Evolutionary conservation across 2,797 vertebrate species (phyloP).

Genomic region (Balearica regulorum): DNA sequence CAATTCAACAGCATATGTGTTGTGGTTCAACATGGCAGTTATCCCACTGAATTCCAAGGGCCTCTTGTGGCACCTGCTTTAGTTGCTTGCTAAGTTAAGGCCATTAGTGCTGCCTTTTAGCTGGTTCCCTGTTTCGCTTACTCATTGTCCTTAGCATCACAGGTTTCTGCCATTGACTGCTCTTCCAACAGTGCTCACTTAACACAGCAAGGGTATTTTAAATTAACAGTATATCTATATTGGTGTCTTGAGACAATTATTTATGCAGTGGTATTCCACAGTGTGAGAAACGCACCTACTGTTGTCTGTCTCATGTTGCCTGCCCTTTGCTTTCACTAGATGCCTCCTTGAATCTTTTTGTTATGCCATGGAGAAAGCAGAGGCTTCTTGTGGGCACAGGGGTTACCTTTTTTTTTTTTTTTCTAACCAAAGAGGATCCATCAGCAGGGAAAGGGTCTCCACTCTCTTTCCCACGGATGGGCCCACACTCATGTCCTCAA

Average conservation of each 20-base stretch:
- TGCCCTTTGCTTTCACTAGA: neutral
- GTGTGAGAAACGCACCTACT: neutral
- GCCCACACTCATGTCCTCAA: neutral
- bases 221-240: neutral
- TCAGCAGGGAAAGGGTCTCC: neutral
- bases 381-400: neutral
- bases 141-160: neutral
- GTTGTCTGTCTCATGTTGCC: fast-evolving
- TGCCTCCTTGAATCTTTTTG: neutral
- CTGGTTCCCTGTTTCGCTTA: neutral
- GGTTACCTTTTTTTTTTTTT: neutral
- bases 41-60: neutral
- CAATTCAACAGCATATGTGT: neutral
- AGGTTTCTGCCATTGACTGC: neutral
- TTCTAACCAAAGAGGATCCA: neutral
- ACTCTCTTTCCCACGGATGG: neutral
- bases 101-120: neutral
- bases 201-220: neutral
- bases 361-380: neutral
- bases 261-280: neutral
- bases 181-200: neutral
- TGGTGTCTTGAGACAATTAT: neutral
- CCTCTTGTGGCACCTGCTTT: neutral
- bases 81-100: neutral
- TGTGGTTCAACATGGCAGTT: neutral